Base-by-base conservation (phyloP, 2,113 vertebrate species). In the Lepidothrix coronata region DNA sequence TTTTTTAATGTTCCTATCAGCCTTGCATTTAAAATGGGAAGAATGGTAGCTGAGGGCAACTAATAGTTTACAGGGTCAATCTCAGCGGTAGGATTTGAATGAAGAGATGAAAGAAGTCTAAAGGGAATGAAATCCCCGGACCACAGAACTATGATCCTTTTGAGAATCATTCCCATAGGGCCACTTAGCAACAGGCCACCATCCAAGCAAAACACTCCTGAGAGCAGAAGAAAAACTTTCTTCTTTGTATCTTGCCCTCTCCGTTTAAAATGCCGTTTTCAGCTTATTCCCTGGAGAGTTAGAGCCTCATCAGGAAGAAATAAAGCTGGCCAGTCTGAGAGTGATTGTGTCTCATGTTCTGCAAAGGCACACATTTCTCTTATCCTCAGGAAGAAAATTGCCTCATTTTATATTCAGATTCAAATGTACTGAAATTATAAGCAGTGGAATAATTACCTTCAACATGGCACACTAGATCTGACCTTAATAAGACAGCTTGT, bases 111-210 rank as follows among this genome's bases (percentile, higher is more conserved):
- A 94, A 96, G 90, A 90, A 75, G 70, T 89, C 85, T 89, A 85
- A 93, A 96, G 52, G 31, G 86, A 94, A 84, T 81, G 57, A 95
- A 97, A 94, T 92, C 83, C 52, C 54, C 0, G 21, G 83, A 93
- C 73, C 73, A 78, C 46, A 91, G 65, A 92, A 66, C 83, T 81
- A 49, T 65, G 90, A 87, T 91, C 83, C 85, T 92, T 89, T 93
- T 81, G 92, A 93, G 83, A 96, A 89, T 84, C 3, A 6, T 78
- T 96, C 95, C 93, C 85, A 12, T 93, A 91, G 61, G 88, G 61
- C 93, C 91, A 96, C 93, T 95, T 97, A 96, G 93, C 94, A 97
- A 95, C 93, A 95, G 93, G 95, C 83, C 92, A 89, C 88, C 91
- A 93, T 95, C 76, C 95, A 94, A 96, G 73, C 88, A 92, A 79